These are phyloP conservation scores for Astreopora myriophthalma DNA, from an alignment of 64 coral and sea anemone genomes.

Conservation along the genomic window DNA sequence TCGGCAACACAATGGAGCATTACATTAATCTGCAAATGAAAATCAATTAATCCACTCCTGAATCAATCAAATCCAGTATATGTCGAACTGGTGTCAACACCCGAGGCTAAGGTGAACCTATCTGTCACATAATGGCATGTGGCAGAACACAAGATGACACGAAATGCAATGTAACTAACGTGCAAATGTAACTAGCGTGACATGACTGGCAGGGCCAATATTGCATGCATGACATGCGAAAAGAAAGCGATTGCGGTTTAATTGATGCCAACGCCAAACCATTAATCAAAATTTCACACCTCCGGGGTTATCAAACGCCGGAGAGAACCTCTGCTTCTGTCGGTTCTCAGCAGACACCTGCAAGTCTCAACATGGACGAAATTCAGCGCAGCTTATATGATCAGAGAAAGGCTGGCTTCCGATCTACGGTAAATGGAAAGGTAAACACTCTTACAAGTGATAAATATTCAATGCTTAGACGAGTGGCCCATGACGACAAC, in stretches of 20 bases:
- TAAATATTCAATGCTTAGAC: neutral
- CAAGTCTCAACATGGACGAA: neutral
- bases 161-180: no score
- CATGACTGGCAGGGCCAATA: neutral
- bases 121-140: neutral
- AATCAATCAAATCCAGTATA: no score
- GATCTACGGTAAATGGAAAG: neutral
- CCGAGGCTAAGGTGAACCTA: no score
- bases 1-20: neutral
- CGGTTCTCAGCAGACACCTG: no score
- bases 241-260: neutral
- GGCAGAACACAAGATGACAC: no score
- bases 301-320: neutral
- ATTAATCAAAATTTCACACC: neutral
- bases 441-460: neutral
- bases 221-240: neutral
- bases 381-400: neutral
- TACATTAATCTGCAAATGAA: neutral
- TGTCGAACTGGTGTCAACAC: no score
- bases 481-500: neutral
- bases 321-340: neutral
- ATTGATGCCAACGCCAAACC: neutral
- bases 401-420: neutral
- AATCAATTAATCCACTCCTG: neutral
- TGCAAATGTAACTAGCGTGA: no score